Base-by-base conservation (phyloP, 2,113 vertebrate species). In the Epinephelus moara region DNA sequence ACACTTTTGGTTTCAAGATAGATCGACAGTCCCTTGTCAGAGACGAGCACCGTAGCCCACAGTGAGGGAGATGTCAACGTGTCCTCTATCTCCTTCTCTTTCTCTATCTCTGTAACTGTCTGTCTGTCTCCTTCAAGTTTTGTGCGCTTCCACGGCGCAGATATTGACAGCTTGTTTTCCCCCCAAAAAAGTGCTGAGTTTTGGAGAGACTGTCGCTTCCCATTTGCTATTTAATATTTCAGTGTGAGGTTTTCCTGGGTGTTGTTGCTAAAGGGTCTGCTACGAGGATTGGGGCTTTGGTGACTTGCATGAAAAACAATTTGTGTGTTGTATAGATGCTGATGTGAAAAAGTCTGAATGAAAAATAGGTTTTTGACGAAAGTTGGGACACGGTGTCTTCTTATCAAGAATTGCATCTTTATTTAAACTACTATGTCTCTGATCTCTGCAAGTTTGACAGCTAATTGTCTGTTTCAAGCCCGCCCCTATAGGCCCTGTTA, bases 181-280 rank as follows among this genome's bases (percentile, higher is more conserved):
- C 81, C 37, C 76, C 64, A 80, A 82, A 91, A 37, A 91, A 92
- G 80, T 85, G 78, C 91, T 88, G 88, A 88, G 79, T 89, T 89
- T 95, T 94, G 56, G 14, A 81, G 81, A 82, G 82, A 87, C 89
- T 94, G 94, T 95, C 94, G 70, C 92, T 88, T 94, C 84, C 85
- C 81, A 90, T 95, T 95, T 94, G 80, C 82, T 80, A 67, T 89
- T 94, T 93, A 94, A 94, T 95, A 93, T 93, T 93, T 95, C 93
- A 95, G 83, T 62, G 76, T 59, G 90, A 90, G 77, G 82, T 87
- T 81, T 81, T 86, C 76, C 59, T 69, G 59, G 71, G 80, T 68
- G 77, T 82, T 87, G 74, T 89, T 74, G 73, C 79, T 88, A 82
- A 80, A 70, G 83, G 83, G 75, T 73, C 66, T 78, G 67, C 78